These are phyloP conservation scores for Drosophila falleni DNA, from an alignment of 2,888 invertebrate species.

Conservation along the genomic window DNA sequence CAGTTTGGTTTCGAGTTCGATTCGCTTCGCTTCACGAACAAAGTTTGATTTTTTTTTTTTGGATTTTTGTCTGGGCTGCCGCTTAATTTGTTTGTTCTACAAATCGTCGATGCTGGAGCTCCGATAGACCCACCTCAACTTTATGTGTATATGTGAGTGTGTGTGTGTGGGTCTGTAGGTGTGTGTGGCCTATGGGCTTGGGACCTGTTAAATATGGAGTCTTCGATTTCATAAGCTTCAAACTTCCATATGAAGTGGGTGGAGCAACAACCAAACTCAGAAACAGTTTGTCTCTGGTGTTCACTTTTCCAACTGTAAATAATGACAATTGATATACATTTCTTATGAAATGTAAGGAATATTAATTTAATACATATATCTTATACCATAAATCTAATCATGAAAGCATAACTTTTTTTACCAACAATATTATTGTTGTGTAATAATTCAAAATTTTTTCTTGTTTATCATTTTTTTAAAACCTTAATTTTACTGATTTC, in stretches of 20 bases:
- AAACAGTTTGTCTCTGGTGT: not conserved
- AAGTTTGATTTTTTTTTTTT: slow-evolving; percentile 9
- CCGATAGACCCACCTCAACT: slow-evolving; percentile 48
- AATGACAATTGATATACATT: not conserved
- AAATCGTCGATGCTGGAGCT: slow-evolving; percentile 70
- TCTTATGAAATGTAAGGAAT: not conserved
- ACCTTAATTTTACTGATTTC: not conserved
- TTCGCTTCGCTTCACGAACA: slow-evolving; percentile 40
- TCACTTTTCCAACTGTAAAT: not conserved
- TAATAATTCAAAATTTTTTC: not conserved
- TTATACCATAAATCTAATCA: not conserved
- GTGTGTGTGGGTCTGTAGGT: slow-evolving; percentile 13
- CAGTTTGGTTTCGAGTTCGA: slow-evolving; percentile 39
- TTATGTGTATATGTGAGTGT: slow-evolving; percentile 5
- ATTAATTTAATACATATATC: no score
- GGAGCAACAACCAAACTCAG: slow-evolving; percentile 32
- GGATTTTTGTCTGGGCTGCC: slow-evolving; percentile 26
- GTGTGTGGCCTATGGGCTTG: slow-evolving; percentile 13
- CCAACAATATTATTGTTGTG: not conserved
- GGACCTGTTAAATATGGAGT: slow-evolving; percentile 44
- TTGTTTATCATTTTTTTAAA: no score
- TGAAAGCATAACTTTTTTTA: not conserved
- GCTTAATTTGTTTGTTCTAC: slow-evolving; percentile 76
- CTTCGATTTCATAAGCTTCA: slow-evolving; percentile 24
- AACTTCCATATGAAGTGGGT: slow-evolving; percentile 41